Evolutionary conservation across 2,113 vertebrate species (phyloP), one percentile per base, ranked within the genome.

Genomic region (Gallinago undulata): DNA sequence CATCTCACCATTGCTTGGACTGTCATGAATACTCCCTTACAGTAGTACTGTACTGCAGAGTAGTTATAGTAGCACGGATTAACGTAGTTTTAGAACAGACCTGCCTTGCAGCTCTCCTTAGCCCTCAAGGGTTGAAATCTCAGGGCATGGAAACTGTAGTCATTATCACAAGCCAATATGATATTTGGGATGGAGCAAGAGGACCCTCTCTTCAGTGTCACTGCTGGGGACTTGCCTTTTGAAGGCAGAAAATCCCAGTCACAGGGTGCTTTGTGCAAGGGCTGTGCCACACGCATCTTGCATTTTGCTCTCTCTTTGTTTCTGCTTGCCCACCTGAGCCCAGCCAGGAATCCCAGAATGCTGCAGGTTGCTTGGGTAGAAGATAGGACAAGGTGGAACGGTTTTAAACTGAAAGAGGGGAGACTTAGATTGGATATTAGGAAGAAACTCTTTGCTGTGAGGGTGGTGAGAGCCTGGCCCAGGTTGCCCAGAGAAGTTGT

Each of bases 151-250:
- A 60, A 69, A 7, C 0, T 1, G 14, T 7, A 23, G 22, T 10
- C 7, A 6, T 37, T 37, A 51, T 68, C 28, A 45, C 24, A 27
- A 69, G 48, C 31, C 62, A 57, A 23, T 27, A 13, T 10, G 25
- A 13, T 60, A 9, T 30, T 74, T 16, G 25, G 67, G 30, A 68
- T 4, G 41, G 22, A 55, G 41, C 19, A 18, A 31, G 11, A 28
- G 8, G 30, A 50, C 2, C 0, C 19, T 6, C 30, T 9, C 23
- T 13, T 11, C n/a, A 56, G 21, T 37, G 50, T 14, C n/a, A 1
- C 4, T 41, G 60, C 55, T 7, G 33, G 1, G 45, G 47, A 45
- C 70, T 63, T 37, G 74, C 13, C 68, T 76, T 51, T 11, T 25
- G 69, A 39, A 73, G 27, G 70, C 31, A 14, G 48, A 25, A 59